These are phyloP conservation scores for Eulacestoma nigropectus DNA, from an alignment of 2,113 vertebrate species.

Conservation along the genomic window DNA sequence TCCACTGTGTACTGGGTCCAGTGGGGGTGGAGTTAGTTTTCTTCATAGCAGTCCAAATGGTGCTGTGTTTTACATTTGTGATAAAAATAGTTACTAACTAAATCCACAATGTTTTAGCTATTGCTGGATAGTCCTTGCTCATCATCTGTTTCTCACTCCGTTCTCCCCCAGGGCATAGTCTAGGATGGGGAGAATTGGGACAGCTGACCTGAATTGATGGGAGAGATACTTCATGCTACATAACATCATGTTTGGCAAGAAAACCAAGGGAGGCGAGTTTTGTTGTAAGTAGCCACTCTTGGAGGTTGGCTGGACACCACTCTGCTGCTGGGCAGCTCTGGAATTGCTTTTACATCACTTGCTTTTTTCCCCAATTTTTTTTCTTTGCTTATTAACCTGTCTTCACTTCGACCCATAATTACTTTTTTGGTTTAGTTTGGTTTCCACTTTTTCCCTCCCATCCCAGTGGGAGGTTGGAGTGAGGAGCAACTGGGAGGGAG, in stretches of 20 bases:
- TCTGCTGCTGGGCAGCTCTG: background rate
- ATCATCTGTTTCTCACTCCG: background rate
- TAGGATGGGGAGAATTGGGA: background rate
- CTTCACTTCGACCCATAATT: background rate
- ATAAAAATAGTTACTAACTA: background rate
- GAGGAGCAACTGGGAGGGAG: background rate
- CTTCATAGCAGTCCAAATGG: background rate
- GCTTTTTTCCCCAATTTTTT: background rate
- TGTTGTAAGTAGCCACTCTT: background rate
- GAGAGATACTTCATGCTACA: background rate
- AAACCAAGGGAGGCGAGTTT: background rate
- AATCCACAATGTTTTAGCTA: background rate
- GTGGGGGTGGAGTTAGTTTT: background rate
- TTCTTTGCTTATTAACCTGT: background rate
- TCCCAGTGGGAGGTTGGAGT: background rate
- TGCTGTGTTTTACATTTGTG: background rate
- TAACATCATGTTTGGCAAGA: background rate
- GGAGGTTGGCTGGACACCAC: background rate
- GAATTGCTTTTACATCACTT: background rate
- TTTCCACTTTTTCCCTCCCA: background rate
- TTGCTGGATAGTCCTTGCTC: background rate
- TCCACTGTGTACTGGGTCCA: background rate
- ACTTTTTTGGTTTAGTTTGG: background rate
- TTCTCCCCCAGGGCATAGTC: background rate
- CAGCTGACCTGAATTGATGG: background rate